Base-by-base conservation (phyloP, 2,888 invertebrate species). In the Cheilosia grossa region DNA sequence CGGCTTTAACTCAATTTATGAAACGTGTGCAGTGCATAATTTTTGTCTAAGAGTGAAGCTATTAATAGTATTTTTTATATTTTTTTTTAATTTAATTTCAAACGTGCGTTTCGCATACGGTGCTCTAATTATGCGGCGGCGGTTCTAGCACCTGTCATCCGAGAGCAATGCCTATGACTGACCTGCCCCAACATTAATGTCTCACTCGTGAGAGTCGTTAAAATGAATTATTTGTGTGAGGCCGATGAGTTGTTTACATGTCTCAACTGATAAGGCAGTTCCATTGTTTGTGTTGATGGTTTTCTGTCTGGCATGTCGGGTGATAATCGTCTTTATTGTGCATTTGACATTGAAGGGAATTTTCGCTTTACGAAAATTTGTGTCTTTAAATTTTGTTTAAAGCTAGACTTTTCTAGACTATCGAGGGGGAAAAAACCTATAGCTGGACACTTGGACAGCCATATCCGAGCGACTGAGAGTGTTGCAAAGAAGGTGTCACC, bases 191-290 rank as follows among this genome's bases (percentile, higher is more conserved):
- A 24, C 40, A n/a, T 37, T 24, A 15, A 13, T 37, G 13, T 37
- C 37, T 58, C 19, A 59, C 24, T 40, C 37, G 40, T 58, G 58
- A 58, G 37, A 58, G 37, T 59, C 59, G 24, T 59, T 59, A 42
- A 59, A 40, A 21, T 15, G 21, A 37, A 15, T 13, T n/a, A 59
- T 42, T 59, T 37, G 19, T 6, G 58, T 3, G 40, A 37, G 58
- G 19, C 6, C 19, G 15, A 37, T 40, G 19, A 7, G 19, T 10
- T 15, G 6, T 17, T 9, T 21, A 37, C 21, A n/a, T 17, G 15
- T 40, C n/a, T 7, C 1, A 44, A 9, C 13, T 59, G 58, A 59
- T 59, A 59, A 59, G 40, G 15, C 37, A 5, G 33, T 42, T 44
- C 17, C 1, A 21, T 37, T 59, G 37, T 59, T 40, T 40, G 15